Evolutionary conservation across 53 echinoderm and acorn worm species (phyloP).

Genomic region (Mesocentrotus franciscanus): DNA sequence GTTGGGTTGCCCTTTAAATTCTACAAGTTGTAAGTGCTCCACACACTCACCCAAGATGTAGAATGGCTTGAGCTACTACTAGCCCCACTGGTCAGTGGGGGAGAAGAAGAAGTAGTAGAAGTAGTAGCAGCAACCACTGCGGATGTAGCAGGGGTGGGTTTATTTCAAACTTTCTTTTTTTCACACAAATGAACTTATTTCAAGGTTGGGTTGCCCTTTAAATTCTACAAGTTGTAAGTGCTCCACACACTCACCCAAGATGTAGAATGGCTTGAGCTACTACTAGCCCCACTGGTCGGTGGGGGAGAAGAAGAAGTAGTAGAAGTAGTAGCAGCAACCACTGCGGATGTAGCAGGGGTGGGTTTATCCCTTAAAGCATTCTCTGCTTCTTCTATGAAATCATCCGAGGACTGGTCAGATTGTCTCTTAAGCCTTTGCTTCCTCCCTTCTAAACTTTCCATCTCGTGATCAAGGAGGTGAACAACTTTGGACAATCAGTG

Average conservation of each 20-base stretch:
- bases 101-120: constrained; percentile 36
- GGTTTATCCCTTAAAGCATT: constrained; percentile 2
- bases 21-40: too few relatives aligned
- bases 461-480: neutral
- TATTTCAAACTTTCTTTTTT: too few relatives aligned
- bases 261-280: constrained; percentile 29
- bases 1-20: too few relatives aligned
- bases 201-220: too few relatives aligned
- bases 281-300: neutral
- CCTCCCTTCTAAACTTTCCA: neutral
- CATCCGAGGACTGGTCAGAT: constrained; percentile 39
- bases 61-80: constrained; percentile 35
- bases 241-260: constrained; percentile 24
- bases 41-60: constrained; percentile 31
- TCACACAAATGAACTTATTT: too few relatives aligned
- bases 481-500: neutral
- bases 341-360: neutral
- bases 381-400: constrained; percentile 22
- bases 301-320: constrained; percentile 41
- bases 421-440: constrained; percentile 33
- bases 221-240: too few relatives aligned
- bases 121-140: constrained; percentile 15
- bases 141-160: too few relatives aligned
- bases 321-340: constrained; percentile 20
- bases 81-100: constrained; percentile 4